phyloP scores from a whole-genome alignment of 2,797 vertebrate species.

The Thamnophis elegans region DNA sequence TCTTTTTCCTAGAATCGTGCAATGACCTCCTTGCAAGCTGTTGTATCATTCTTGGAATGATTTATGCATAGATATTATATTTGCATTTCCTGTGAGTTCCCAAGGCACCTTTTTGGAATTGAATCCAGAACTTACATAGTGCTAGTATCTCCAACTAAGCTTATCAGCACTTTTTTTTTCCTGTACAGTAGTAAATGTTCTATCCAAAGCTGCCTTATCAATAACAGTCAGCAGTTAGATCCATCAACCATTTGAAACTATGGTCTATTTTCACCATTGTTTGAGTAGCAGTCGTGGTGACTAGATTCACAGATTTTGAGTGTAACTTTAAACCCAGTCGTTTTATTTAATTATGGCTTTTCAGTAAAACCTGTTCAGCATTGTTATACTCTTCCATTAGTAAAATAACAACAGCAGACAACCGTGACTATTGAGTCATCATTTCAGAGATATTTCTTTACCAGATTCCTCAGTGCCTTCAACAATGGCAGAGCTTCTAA shows the following conservation, averaged over 20 bases:
- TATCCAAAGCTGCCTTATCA: not conserved
- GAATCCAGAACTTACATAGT: not conserved
- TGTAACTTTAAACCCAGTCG: not conserved
- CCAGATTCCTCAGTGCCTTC: not conserved
- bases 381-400: not conserved
- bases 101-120: not conserved
- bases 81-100: not conserved
- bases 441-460: not conserved
- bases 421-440: not conserved
- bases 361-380: not conserved
- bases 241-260: not conserved
- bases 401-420: not conserved
- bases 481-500: not conserved
- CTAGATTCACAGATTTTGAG: not conserved
- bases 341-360: not conserved
- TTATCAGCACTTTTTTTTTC: not conserved
- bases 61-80: not conserved
- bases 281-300: not conserved
- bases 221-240: not conserved
- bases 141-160: not conserved
- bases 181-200: not conserved
- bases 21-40: not conserved
- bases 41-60: not conserved
- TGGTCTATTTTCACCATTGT: not conserved
- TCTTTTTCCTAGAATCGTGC: not conserved